Conservation (phyloP, 2,113 vertebrate species). For the Chionodraco myersi region DNA sequence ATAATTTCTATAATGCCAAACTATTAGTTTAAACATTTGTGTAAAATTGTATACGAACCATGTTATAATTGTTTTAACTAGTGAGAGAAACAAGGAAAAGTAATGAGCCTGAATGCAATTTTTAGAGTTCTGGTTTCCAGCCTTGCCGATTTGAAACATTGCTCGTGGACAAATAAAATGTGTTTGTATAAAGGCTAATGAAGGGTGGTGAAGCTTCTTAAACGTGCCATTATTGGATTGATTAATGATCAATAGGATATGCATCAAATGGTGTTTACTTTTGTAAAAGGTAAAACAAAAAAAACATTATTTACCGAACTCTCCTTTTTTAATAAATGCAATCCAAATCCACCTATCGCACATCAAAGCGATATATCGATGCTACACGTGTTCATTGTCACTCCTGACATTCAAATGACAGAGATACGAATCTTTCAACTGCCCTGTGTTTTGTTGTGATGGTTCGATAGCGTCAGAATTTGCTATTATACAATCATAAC, state of each 20-base stretch:
- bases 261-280: conserved; percentile 9
- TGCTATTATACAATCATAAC: conserved; percentile 68
- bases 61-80: not conserved
- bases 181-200: not conserved
- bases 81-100: not conserved
- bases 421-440: conserved; percentile 12
- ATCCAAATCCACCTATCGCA: conserved; percentile 9
- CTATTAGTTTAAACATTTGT: not conserved
- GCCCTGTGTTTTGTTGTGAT: conserved; percentile 48
- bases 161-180: not conserved
- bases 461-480: conserved; percentile 20
- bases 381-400: conserved; percentile 40
- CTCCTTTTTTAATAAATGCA: conserved; percentile 4
- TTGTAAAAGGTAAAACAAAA: not conserved
- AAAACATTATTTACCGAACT: not conserved
- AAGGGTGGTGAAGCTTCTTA: conserved; percentile 1
- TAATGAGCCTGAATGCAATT: not conserved
- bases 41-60: not conserved
- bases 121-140: not conserved
- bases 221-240: not conserved
- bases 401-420: conserved; percentile 38
- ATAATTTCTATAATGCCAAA: conserved; percentile 4
- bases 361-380: conserved; percentile 20
- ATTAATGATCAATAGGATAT: conserved; percentile 48
- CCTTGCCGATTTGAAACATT: not conserved